Percentiles rank a stretch among this genome's conserved stretches.
Conservation (phyloP, 2,113 vertebrate genomes). For the Oryzias melastigma region DNA sequence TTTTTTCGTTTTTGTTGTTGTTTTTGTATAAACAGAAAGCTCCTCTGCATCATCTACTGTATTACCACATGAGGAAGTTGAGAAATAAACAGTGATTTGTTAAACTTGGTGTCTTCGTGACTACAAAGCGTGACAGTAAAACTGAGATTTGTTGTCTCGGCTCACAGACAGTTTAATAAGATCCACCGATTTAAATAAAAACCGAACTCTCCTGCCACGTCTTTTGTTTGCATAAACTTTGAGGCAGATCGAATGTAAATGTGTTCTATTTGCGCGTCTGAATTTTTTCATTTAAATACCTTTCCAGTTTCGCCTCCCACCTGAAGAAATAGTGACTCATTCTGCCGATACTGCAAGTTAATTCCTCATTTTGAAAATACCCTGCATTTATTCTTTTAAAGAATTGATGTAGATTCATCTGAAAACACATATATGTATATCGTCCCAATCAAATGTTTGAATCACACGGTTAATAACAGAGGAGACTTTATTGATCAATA, state of each 20-base stretch:
- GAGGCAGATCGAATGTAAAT: conserved; percentile 3
- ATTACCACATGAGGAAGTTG: conserved; percentile 25
- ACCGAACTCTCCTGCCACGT: neutral
- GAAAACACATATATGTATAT: too few relatives aligned
- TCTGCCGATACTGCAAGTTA: neutral
- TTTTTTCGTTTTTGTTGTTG: too few relatives aligned
- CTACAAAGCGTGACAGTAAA: too few relatives aligned
- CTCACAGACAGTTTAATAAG: neutral
- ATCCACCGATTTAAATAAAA: neutral
- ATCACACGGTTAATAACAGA: conserved; percentile 10
- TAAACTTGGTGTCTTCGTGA: conserved; percentile 1
- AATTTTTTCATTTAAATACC: neutral
- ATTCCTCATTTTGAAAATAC: neutral
- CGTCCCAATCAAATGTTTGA: neutral
- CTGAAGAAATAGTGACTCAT: neutral
- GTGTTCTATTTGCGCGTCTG: neutral
- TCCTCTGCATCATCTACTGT: conserved; percentile 40
- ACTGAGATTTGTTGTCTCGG: too few relatives aligned
- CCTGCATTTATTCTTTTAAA: too few relatives aligned
- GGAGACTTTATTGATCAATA: conserved; percentile 12
- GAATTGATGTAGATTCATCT: too few relatives aligned
- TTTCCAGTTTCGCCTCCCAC: conserved; percentile 13
- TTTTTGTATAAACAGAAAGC: conserved; percentile 17
- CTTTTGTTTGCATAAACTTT: neutral
- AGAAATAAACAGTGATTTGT: conserved; percentile 53